Base-by-base conservation (phyloP, 2,888 invertebrate genomes). In the Drosophila seclusa region DNA sequence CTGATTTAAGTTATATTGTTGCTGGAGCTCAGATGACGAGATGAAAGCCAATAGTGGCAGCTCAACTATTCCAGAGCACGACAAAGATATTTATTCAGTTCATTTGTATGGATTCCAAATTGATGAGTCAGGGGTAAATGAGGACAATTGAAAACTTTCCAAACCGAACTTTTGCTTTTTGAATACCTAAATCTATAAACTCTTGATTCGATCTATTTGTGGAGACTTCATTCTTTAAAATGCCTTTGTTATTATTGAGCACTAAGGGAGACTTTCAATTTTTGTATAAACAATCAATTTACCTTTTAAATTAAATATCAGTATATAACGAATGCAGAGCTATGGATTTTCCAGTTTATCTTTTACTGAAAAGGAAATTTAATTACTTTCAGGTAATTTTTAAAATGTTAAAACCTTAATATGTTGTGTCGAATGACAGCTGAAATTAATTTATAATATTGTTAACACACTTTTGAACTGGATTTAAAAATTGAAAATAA, bases 1-100 rank as follows among this genome's bases (percentile, higher is more conserved):
- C 80, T 72, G 78, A 78, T 71, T 85, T 72, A 77, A 82, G 59
- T 65, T 65, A 69, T 65, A 65, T 59, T 72, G 48, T 36, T 58
- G 62, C 64, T 49, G 49, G 11, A 49, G 60, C 72, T 72, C 38
- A 24, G 34, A 29, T 29, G 16, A 3, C 8, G 21, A 27, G 24
- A 29, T 24, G 6, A 31, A 57, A 24, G n/a, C 8, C 11, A 21
- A 24, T 27, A 24, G 32, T 10, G 32, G 49, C 13, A 68, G 45
- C 58, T 66, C 36, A 64, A 55, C 58, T 42, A 8, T 71, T 53
- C n/a, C 65, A 32, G 21, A 45, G 45, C 45, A 65, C 50, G 38
- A 40, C 67, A 62, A 45, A 45, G 50, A 68, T 68, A 65, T 62
- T 21, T 65, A 66, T 68, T 62, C 31, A 68, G 80, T 68, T 75